Evolutionary conservation across 2,888 invertebrate genomes (phyloP).

Genomic region (Uloborus plumipes): DNA sequence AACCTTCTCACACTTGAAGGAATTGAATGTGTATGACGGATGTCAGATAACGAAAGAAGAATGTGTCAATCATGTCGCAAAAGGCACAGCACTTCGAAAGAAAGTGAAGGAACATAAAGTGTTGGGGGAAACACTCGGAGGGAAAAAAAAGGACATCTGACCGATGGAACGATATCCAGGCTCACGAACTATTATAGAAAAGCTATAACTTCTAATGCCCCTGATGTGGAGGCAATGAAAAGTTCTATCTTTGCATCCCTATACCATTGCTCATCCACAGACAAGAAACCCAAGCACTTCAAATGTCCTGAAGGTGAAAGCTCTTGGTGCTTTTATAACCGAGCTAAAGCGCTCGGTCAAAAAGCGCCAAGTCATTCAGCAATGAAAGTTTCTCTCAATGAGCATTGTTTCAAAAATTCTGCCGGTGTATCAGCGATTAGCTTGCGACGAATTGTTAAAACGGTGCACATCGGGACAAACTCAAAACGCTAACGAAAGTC

Average conservation of each 20-base stretch:
- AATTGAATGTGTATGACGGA: neutral
- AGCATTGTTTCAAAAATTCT: neutral
- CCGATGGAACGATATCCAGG: too few species aligned
- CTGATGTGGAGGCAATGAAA: neutral
- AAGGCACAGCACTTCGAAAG: neutral
- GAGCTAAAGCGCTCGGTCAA: neutral
- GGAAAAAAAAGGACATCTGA: too few species aligned
- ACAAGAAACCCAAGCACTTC: neutral
- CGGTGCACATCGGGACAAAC: neutral
- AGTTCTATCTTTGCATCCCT: neutral
- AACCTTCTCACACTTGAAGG: neutral
- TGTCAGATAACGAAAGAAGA: neutral
- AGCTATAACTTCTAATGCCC: neutral
- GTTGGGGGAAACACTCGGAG: too few species aligned
- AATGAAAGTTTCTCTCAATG: neutral
- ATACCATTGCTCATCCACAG: neutral
- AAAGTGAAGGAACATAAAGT: too few species aligned
- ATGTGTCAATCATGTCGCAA: neutral
- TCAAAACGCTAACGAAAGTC: neutral
- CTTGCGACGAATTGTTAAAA: neutral
- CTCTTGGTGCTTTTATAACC: constrained; percentile 4
- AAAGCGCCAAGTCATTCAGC: neutral
- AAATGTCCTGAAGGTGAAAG: neutral
- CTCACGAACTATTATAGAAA: too few species aligned
- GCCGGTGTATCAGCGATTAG: neutral